These are phyloP conservation scores for Aplysina aerophoba DNA, from an alignment of 37 sponge, comb jelly and placozoan species.

Conservation along the genomic window DNA sequence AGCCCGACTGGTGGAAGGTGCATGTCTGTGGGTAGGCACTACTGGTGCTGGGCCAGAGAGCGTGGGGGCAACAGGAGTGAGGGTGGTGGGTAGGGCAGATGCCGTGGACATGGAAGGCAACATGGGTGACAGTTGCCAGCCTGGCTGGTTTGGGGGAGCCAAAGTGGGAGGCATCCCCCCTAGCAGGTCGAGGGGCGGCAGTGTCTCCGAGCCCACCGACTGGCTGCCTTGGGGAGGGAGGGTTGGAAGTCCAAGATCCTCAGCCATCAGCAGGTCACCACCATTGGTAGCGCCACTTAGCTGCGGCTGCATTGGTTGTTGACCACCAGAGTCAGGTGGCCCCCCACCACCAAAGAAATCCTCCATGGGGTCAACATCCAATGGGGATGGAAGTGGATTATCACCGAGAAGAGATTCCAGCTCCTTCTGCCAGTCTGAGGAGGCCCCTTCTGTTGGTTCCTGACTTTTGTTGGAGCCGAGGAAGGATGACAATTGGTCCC, in stretches of 20 bases:
- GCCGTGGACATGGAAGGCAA: neutral
- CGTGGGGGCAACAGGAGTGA: neutral
- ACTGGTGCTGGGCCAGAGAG: neutral
- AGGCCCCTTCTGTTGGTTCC: neutral
- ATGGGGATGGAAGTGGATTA: neutral
- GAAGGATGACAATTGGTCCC: constrained; percentile 63
- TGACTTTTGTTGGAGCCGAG: constrained; percentile 14
- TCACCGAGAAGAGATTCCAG: constrained; percentile 6
- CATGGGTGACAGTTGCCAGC: neutral
- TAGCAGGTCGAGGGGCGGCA: too few relatives aligned
- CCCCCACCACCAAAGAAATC: neutral
- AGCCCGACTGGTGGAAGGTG: neutral
- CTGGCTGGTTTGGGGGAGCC: neutral
- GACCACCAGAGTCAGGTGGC: too few relatives aligned
- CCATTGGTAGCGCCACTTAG: too few relatives aligned
- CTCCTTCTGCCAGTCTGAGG: constrained; percentile 69
- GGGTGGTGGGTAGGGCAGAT: neutral
- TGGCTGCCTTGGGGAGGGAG: neutral
- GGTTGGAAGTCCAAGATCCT: too few relatives aligned
- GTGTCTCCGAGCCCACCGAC: too few relatives aligned
- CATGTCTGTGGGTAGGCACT: neutral
- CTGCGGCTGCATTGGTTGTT: neutral
- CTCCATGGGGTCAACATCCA: neutral
- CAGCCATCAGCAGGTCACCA: neutral
- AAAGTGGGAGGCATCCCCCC: too few relatives aligned